Base-by-base conservation (phyloP, 1,140 invertebrate species). In the Heliconius hermathena region DNA sequence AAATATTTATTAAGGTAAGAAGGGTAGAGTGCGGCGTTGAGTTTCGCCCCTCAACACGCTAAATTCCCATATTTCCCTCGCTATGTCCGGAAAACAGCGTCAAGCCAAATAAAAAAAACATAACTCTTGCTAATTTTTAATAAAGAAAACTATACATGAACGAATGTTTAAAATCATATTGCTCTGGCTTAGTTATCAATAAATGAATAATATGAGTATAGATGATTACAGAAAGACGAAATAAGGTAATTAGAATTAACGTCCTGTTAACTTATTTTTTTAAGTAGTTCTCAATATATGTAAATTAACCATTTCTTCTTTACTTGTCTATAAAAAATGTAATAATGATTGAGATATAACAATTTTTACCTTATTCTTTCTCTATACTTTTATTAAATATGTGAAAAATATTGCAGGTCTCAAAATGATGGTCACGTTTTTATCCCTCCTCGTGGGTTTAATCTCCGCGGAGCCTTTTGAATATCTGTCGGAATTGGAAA, bases 381-480 rank as follows among this genome's bases (percentile, higher is more conserved):
- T 20, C n/a, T 20, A 20, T 29, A 66, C 22, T 66, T 66, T 57
- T 57, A n/a, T 13, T 8, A 26, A 13, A 66, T 66, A 3, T 66
- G 26, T 26, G 13, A 13, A 13, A 66, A 18, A 74, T 74, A 75
- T 83, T 87, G n/a, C 82, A 91, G 89, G 85, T 83, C 76, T 79
- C 74, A 89, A 80, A 73, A 84, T 85, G 81, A 76, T 89, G 78
- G 77, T 85, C 70, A 84, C 83, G 11, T 82, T 87, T 16, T 16
- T 90, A 11, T 83, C 84, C 60, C 29, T 90, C 38, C 49, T 89
- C 38, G 72, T 87, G 18, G 91, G 86, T 52, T 76, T 86, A 20
- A 73, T 71, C 8, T 38, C 60, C 8, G 87, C 90, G 1, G 80
- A 85, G 3, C 90, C 90, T 20, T 36, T 38, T 1, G 71, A 72